Percentiles rank a stretch among this genome's conserved stretches.
These are phyloP conservation scores for Halocynthia aurantium DNA, from an alignment of 23 tunicate genomes.

Conservation along the genomic window DNA sequence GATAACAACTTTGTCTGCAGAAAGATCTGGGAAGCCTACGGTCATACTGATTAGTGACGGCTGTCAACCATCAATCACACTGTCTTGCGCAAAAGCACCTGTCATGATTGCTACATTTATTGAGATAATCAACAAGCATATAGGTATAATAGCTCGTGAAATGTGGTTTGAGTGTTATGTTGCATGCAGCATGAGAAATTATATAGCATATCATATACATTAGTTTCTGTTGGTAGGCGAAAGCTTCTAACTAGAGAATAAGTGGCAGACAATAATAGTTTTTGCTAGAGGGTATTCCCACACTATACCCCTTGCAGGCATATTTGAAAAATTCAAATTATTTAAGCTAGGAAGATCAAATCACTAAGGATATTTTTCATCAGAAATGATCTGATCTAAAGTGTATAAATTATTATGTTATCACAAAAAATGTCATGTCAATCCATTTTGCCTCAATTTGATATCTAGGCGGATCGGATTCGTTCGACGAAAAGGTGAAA, in stretches of 20 bases:
- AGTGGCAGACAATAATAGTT: too few species aligned
- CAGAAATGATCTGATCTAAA: too few species aligned
- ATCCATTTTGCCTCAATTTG: neutral
- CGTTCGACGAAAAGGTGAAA: slow-evolving; percentile 69
- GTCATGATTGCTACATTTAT: slow-evolving; percentile 61
- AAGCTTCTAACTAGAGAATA: neutral
- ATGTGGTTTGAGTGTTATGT: neutral
- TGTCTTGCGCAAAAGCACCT: slow-evolving; percentile 39
- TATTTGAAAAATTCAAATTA: too few species aligned
- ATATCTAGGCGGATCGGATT: slow-evolving; percentile 58
- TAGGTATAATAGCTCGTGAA: slow-evolving; percentile 30
- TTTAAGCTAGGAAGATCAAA: too few species aligned
- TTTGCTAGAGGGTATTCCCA: too few species aligned
- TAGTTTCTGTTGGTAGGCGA: neutral
- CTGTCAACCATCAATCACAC: slow-evolving; percentile 38
- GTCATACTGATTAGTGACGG: slow-evolving; percentile 51
- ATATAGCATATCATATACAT: neutral
- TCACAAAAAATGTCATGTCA: too few species aligned
- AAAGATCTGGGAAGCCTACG: slow-evolving; percentile 19
- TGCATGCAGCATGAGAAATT: neutral
- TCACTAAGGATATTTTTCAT: too few species aligned
- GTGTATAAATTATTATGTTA: too few species aligned
- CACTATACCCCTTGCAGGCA: too few species aligned
- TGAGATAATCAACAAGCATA: slow-evolving; percentile 53
- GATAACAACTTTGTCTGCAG: slow-evolving; percentile 38